These are phyloP conservation scores for Oppia nitens DNA, from an alignment of 1,140 invertebrate genomes.

Conservation along the genomic window DNA sequence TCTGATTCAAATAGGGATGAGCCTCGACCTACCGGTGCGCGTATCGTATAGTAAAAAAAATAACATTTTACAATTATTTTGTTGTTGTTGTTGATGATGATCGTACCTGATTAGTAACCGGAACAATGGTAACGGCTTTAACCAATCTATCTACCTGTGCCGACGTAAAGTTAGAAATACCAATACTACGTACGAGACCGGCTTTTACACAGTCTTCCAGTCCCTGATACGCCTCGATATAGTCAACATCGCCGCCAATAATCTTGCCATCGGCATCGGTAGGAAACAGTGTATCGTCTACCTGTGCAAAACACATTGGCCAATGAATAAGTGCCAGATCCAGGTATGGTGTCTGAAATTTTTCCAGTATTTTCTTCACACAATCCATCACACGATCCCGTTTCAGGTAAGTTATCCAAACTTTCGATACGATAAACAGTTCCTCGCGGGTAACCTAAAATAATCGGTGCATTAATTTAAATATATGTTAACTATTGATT, in stretches of 20 bases:
- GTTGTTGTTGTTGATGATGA: no score
- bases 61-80: not conserved
- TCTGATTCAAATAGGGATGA: conserved; percentile 25
- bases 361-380: conserved; percentile 42
- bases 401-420: conserved; percentile 51
- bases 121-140: conserved; percentile 9
- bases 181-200: conserved; percentile 29
- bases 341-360: conserved; percentile 15
- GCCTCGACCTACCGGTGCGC: no score
- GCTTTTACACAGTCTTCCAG: conserved; percentile 27
- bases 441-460: conserved; percentile 59
- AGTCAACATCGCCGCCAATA: conserved; percentile 14
- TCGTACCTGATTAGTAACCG: conserved; percentile 20
- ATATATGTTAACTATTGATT: no score
- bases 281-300: conserved; percentile 26
- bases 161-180: conserved; percentile 32
- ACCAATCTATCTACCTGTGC: conserved; percentile 20
- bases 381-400: conserved; percentile 39
- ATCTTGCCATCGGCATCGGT: conserved; percentile 10
- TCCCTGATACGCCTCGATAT: conserved; percentile 18
- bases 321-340: conserved; percentile 19
- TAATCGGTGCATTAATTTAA: no score
- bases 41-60: not conserved
- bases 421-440: conserved; percentile 47
- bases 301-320: conserved; percentile 16